A percentile compares a stretch with the other conserved stretches of the same genome.
phyloP scores from a whole-genome alignment of 1,140 invertebrate genomes.

The Charaxes varanes region DNA sequence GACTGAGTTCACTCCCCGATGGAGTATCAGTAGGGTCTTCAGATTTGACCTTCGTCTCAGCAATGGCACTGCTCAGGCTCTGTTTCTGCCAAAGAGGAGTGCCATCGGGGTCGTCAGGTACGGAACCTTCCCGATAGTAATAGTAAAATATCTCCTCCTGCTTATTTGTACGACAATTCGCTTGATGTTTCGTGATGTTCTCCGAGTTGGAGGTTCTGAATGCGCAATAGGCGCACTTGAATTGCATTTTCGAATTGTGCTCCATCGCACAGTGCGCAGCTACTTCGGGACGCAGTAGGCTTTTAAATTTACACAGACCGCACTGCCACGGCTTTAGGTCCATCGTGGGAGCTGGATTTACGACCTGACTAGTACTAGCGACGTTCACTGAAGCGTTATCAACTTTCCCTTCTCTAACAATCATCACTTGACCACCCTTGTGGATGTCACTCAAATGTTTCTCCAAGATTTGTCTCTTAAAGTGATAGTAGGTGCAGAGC shows the following conservation, averaged over 20 bases:
- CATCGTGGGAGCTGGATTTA: constrained; percentile 52
- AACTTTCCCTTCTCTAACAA: constrained; percentile 70
- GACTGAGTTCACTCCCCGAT: neutral
- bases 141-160: constrained; percentile 48
- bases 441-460: constrained; percentile 80
- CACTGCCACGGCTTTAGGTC: constrained; percentile 80
- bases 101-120: constrained; percentile 40
- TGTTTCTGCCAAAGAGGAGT: constrained; percentile 47
- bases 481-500: constrained; percentile 79
- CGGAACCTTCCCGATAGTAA: constrained; percentile 50
- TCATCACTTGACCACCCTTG: constrained; percentile 71
- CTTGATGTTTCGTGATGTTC: constrained; percentile 75
- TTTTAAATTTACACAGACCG: constrained; percentile 78
- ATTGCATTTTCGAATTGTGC: constrained; percentile 80
- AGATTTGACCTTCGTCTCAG: constrained; percentile 32
- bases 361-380: constrained; percentile 26
- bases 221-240: constrained; percentile 78
- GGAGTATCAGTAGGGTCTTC: constrained; percentile 18
- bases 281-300: constrained; percentile 76
- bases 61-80: constrained; percentile 21
- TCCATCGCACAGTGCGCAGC: constrained; percentile 71
- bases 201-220: constrained; percentile 75
- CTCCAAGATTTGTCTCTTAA: constrained; percentile 77
- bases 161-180: constrained; percentile 36
- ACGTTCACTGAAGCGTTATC: constrained; percentile 25